phyloP scores from a whole-genome alignment of 2,888 invertebrate species.

The Lasioglossum figueresi region DNA sequence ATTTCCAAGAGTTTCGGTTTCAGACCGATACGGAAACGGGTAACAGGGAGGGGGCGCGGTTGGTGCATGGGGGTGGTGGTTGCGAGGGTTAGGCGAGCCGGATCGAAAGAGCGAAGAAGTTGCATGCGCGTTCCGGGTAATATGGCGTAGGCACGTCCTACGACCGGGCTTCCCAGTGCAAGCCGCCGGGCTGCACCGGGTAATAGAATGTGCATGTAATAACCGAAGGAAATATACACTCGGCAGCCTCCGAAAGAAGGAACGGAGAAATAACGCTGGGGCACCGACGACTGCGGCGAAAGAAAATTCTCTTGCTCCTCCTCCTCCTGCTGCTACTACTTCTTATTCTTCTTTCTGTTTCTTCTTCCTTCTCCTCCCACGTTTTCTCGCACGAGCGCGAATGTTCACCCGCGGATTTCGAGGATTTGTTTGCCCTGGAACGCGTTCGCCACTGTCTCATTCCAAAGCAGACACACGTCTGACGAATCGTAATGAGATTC shows the following conservation, averaged over 20 bases:
- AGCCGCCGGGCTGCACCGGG: slow-evolving; percentile 68
- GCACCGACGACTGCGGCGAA: slow-evolving; percentile 23
- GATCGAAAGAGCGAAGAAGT: slow-evolving; percentile 37
- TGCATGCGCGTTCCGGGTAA: slow-evolving; percentile 66
- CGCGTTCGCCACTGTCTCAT: slow-evolving; percentile 48
- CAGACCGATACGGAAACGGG: slow-evolving; percentile 58
- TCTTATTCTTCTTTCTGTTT: background rate
- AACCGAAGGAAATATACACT: slow-evolving; percentile 75
- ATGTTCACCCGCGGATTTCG: slow-evolving; percentile 40
- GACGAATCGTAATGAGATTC: slow-evolving; percentile 56
- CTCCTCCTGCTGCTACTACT: background rate
- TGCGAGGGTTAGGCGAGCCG: slow-evolving; percentile 34
- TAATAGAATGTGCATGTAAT: slow-evolving; percentile 81
- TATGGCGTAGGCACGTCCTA: slow-evolving; percentile 53
- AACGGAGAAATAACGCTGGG: slow-evolving; percentile 63
- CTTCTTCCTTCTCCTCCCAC: slow-evolving; percentile 7
- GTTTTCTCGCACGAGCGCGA: slow-evolving; percentile 10
- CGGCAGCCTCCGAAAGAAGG: slow-evolving; percentile 62
- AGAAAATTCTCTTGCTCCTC: slow-evolving; percentile 33
- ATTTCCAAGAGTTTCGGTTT: slow-evolving; percentile 72
- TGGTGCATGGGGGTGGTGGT: slow-evolving; percentile 20
- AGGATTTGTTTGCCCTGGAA: slow-evolving; percentile 48
- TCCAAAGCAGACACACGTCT: slow-evolving; percentile 44
- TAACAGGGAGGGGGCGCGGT: slow-evolving; percentile 20
- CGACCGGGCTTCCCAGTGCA: slow-evolving; percentile 11